Base-by-base conservation (phyloP, 2,113 vertebrate genomes). In the Siphamia tubifer region DNA sequence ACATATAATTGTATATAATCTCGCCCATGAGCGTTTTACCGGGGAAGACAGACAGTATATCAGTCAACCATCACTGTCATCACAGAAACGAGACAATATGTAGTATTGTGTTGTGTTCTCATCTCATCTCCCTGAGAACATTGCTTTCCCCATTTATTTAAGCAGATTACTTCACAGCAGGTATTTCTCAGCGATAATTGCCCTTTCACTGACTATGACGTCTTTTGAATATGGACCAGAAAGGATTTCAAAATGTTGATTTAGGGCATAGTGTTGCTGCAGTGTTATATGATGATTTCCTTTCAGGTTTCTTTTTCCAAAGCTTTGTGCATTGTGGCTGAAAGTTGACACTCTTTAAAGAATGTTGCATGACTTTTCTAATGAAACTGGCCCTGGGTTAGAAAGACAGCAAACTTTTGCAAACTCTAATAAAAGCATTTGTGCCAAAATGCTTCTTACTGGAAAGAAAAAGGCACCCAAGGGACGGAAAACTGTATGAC, bases 301-400 rank as follows among this genome's bases (percentile, higher is more conserved):
- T 63, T 40, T 56, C 55, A 49, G 12, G 4, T 58, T 9, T 48
- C 16, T 28, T 34, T 64, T 63, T 51, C 32, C 6, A 62, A 30
- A 36, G 53, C 57, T 24, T 9, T 27, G 45, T 61, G n/a, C 28
- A 53, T 62, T 70, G 57, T 31, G 38, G 36, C 42, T 81, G 75
- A 57, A 85, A 74, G 43, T 65, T 19, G 73, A 81, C 54, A 74
- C 62, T 61, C 51, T 57, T 71, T 25, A 36, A 65, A 70, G 56
- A 76, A 62, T 62, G 60, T 70, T 72, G 65, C 45, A 60, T 36
- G 52, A 43, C 38, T 74, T 71, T 54, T 51, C 35, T 56, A 61
- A 74, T 65, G 52, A 68, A 54, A 48, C 40, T 27, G 21, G 13
- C 39, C 25, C 8, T 19, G 6, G 13, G 43, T 61, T 43, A 47